phyloP scores from a whole-genome alignment of 2,888 invertebrate species.

The Eupithecia exiguata region DNA sequence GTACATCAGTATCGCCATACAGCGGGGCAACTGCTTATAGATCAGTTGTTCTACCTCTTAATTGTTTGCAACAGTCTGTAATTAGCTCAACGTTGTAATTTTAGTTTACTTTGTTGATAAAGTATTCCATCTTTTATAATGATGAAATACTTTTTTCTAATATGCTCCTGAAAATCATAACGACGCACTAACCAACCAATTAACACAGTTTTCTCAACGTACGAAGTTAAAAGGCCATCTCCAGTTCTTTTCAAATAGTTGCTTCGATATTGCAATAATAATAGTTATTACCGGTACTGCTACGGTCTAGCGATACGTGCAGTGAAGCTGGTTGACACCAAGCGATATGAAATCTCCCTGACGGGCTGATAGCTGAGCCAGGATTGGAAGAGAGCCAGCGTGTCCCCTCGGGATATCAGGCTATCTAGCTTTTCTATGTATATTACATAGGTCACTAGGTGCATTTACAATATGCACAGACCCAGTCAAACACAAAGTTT shows the following conservation, averaged over 20 bases:
- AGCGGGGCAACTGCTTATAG: too few species aligned
- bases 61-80: not conserved
- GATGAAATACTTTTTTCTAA: too few species aligned
- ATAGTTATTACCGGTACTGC: not conserved
- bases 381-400: conserved; percentile 68
- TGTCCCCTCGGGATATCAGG: conserved; percentile 60
- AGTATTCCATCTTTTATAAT: not conserved
- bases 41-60: too few species aligned
- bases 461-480: not conserved
- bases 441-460: conserved; percentile 40
- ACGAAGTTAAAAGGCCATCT: not conserved
- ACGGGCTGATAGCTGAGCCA: conserved; percentile 42
- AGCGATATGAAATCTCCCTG: conserved; percentile 27
- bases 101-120: not conserved
- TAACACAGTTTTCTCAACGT: not conserved
- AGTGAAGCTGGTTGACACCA: conserved; percentile 10
- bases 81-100: not conserved
- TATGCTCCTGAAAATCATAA: too few species aligned
- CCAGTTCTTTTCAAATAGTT: conserved; percentile 1
- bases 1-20: too few species aligned
- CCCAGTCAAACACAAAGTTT: not conserved
- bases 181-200: too few species aligned
- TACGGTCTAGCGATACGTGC: not conserved
- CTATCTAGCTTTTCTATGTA: conserved; percentile 58
- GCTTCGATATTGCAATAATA: not conserved